Percentiles rank a stretch among this genome's conserved stretches.
phyloP scores from a whole-genome alignment of 2,888 invertebrate genomes.

The Oxycera nigricornis region DNA sequence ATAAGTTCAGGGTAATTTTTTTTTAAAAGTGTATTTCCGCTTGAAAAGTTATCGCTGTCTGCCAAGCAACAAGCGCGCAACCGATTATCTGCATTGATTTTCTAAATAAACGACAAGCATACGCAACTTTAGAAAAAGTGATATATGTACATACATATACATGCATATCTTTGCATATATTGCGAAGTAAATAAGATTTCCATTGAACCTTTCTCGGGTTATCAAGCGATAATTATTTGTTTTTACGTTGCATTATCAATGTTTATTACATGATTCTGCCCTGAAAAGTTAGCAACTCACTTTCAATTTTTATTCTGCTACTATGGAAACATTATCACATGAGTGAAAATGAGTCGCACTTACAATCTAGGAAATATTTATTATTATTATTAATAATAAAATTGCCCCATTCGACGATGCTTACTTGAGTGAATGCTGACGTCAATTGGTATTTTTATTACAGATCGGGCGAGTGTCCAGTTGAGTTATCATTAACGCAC shows the following conservation, averaged over 20 bases:
- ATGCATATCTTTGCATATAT: no score
- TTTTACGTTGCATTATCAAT: background rate
- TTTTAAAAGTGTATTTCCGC: background rate
- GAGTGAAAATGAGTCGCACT: background rate
- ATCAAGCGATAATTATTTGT: background rate
- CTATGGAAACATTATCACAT: background rate
- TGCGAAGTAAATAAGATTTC: background rate
- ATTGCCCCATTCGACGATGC: no score
- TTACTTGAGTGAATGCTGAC: no score
- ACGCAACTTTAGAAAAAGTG: background rate
- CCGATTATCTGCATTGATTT: background rate
- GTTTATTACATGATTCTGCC: background rate
- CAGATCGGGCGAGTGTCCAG: no score
- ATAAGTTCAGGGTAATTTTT: no score
- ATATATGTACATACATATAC: background rate
- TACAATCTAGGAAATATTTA: background rate
- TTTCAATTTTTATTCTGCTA: background rate
- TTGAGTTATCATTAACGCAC: no score
- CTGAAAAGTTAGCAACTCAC: background rate
- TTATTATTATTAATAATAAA: background rate
- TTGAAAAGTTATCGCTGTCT: background rate
- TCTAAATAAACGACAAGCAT: background rate
- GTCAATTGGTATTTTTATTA: no score
- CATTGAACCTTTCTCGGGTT: background rate
- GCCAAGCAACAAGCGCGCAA: background rate